Conservation (phyloP, 2,113 vertebrate genomes). For the Terrapene triunguis region DNA sequence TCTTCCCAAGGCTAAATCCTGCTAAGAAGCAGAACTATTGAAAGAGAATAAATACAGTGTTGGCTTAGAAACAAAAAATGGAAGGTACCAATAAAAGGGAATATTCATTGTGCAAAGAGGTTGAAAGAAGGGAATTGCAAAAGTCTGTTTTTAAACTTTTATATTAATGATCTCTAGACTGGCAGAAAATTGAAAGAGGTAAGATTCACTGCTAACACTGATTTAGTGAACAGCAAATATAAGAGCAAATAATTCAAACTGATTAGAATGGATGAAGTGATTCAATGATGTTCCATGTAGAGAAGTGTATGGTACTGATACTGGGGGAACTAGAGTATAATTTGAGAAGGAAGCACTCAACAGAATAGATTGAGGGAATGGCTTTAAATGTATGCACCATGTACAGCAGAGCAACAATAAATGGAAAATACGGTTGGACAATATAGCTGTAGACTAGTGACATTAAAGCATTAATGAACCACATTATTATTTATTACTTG, state of each 20-base stretch:
- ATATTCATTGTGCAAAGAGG: neutral
- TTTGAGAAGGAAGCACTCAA: neutral
- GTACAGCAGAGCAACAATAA: fast-evolving
- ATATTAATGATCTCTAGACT: neutral
- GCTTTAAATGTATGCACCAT: neutral
- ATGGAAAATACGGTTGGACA: neutral
- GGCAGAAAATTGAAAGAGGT: neutral
- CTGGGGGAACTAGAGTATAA: neutral
- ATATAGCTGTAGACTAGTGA: neutral
- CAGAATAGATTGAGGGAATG: neutral
- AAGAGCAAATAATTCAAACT: neutral
- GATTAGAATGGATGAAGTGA: neutral
- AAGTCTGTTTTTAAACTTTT: neutral
- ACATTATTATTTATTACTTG: fast-evolving
- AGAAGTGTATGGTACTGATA: neutral
- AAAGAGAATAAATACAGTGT: neutral
- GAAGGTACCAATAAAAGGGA: neutral
- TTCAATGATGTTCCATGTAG: neutral
- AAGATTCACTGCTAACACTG: neutral
- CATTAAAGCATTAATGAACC: neutral
- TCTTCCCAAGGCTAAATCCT: neutral
- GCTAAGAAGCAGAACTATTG: neutral
- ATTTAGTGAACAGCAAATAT: neutral
- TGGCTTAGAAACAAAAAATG: neutral
- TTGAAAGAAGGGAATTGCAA: neutral